phyloP scores from a whole-genome alignment of 2,113 vertebrate species.

The Poeciliopsis turrubarensis region DNA sequence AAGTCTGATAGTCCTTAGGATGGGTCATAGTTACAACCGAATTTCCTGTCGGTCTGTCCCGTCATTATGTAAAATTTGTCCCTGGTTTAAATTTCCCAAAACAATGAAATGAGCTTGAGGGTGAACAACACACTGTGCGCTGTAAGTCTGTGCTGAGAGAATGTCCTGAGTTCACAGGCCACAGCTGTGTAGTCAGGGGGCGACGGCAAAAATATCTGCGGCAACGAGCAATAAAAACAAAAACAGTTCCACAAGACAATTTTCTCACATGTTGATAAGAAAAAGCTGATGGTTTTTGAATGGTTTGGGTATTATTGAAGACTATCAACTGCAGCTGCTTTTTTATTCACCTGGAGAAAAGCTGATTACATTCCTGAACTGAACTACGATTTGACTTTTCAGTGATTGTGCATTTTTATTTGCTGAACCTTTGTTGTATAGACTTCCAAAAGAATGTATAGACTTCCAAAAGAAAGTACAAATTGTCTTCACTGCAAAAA shows the following conservation, averaged over 20 bases:
- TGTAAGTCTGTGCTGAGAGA: neutral
- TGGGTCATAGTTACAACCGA: neutral
- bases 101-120: slow-evolving; percentile 1
- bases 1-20: neutral
- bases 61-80: neutral
- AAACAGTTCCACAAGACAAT: neutral
- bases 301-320: neutral
- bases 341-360: neutral
- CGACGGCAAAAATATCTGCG: neutral
- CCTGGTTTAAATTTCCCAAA: neutral
- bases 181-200: neutral
- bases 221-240: neutral
- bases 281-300: no score
- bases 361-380: neutral
- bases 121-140: neutral
- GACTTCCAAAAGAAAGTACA: no score
- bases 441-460: no score
- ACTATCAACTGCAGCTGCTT: no score
- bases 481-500: neutral
- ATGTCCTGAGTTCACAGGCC: neutral
- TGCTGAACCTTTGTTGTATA: neutral
- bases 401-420: neutral
- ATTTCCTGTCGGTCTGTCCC: slow-evolving; percentile 6
- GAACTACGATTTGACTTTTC: no score
- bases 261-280: neutral